These are phyloP conservation scores for Macrosiphum euphorbiae DNA, from an alignment of 2,888 invertebrate genomes.

Conservation along the genomic window DNA sequence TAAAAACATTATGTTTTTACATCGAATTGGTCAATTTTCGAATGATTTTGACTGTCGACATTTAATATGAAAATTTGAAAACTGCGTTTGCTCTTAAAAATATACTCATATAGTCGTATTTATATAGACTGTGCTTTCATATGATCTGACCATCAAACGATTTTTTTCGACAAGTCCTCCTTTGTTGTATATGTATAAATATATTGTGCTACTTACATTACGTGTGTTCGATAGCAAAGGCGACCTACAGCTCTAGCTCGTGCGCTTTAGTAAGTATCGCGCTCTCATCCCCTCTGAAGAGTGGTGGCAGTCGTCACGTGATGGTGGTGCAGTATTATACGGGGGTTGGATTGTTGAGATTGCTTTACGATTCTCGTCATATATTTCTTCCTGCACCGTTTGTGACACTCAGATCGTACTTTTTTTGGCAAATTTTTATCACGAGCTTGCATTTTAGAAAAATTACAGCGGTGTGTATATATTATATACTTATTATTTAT, in stretches of 20 bases:
- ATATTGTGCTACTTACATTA: not conserved
- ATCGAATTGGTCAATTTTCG: not conserved
- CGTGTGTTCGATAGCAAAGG: not conserved
- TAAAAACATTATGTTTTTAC: not conserved
- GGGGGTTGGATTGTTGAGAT: not conserved
- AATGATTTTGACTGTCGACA: not conserved
- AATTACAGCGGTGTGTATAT: not conserved
- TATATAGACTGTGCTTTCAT: not conserved
- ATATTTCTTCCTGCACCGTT: not conserved
- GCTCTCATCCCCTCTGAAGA: not conserved
- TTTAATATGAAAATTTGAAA: not conserved
- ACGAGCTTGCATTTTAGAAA: not conserved
- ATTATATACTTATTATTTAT: too few relatives aligned
- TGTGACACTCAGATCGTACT: not conserved
- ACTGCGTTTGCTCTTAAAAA: not conserved
- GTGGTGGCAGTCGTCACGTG: not conserved
- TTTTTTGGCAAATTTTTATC: not conserved
- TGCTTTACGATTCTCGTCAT: not conserved
- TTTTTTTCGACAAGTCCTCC: not conserved
- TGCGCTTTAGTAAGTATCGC: not conserved
- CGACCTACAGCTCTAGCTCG: not conserved
- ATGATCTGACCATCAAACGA: not conserved
- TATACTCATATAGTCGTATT: not conserved
- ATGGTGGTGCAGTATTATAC: not conserved
- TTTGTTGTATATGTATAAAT: not conserved